phyloP scores from a whole-genome alignment of 2,113 vertebrate species.

The Shinisaurus crocodilurus region DNA sequence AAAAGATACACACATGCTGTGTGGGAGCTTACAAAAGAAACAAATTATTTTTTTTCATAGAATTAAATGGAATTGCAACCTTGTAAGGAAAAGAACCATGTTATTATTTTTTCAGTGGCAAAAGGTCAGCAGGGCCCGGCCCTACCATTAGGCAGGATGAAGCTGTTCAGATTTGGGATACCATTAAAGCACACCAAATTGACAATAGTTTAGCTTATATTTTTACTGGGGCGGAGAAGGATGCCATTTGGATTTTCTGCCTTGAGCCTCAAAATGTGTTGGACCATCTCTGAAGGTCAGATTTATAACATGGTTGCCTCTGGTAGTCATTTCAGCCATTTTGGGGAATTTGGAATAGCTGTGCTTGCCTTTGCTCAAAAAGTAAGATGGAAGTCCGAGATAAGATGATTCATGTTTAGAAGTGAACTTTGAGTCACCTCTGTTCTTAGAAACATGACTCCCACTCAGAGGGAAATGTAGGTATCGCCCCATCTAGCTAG shows the following conservation, averaged over 20 bases:
- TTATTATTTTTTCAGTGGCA: neutral
- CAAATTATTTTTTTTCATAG: neutral
- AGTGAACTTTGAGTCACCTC: neutral
- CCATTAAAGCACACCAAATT: neutral
- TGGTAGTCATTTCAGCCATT: conserved; percentile 6
- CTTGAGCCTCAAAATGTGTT: neutral
- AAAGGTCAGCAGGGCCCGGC: neutral
- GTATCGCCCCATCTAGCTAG: neutral
- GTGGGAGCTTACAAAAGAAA: conserved; percentile 6
- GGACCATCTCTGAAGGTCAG: neutral
- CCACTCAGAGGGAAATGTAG: neutral
- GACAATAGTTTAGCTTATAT: neutral
- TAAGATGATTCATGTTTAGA: conserved; percentile 5
- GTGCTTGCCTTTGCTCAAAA: conserved; percentile 3
- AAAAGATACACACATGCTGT: neutral
- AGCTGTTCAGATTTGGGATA: neutral
- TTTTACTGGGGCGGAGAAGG: neutral
- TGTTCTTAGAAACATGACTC: neutral
- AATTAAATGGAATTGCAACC: neutral
- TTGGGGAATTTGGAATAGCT: neutral
- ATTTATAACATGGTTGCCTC: neutral
- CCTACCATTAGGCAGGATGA: neutral
- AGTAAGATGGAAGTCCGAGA: neutral
- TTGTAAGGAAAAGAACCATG: conserved; percentile 2
- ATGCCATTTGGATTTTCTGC: neutral